Conservation (phyloP, 2,888 invertebrate species). For the Phalera bucephala region DNA sequence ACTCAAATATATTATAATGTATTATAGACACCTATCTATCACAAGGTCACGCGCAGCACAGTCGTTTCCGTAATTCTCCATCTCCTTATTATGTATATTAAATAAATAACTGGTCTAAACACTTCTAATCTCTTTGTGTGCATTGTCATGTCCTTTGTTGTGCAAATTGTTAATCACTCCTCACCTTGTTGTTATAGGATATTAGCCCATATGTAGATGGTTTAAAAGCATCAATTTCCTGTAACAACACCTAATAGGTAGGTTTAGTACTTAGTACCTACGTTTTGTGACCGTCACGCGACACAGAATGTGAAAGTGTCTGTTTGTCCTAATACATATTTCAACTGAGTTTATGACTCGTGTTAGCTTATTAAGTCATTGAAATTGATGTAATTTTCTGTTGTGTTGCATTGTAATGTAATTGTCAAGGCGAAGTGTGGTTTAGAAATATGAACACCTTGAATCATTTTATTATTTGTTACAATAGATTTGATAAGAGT, state of each 20-base stretch:
- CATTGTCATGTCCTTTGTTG: constrained; percentile 26
- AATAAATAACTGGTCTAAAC: too few species aligned
- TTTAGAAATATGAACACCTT: neutral
- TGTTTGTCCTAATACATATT: constrained; percentile 28
- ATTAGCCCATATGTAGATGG: constrained; percentile 6
- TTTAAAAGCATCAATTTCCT: constrained; percentile 12
- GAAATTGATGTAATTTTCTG: neutral
- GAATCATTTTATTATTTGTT: neutral
- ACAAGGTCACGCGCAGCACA: too few species aligned
- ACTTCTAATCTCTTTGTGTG: constrained; percentile 15
- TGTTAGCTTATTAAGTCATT: neutral
- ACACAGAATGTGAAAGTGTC: constrained; percentile 63
- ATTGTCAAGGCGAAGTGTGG: neutral
- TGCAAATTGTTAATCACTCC: constrained; percentile 16
- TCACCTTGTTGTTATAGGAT: constrained; percentile 5
- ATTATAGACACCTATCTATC: too few species aligned
- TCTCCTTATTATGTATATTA: too few species aligned
- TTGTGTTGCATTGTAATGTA: neutral
- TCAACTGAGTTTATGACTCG: neutral
- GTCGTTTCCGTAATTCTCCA: too few species aligned
- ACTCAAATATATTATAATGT: too few species aligned
- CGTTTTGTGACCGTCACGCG: constrained; percentile 54
- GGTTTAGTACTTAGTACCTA: constrained; percentile 16
- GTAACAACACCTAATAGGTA: constrained; percentile 10
- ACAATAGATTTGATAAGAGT: neutral